These are phyloP conservation scores for Bothrops jararaca DNA, from an alignment of 2,113 vertebrate genomes.

Conservation along the genomic window DNA sequence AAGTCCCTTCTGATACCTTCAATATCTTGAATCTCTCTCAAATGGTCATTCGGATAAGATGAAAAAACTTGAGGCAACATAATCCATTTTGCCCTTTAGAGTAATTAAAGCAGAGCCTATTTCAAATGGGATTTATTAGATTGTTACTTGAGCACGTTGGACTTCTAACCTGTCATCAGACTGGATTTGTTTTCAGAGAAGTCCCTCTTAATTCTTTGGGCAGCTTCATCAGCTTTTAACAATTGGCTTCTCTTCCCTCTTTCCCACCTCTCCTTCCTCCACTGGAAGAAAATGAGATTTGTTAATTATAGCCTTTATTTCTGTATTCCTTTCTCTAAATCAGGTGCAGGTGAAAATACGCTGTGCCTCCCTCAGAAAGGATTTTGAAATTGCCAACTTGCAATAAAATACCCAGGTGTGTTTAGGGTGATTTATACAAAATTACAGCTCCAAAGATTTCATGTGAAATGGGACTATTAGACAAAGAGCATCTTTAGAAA, in stretches of 20 bases:
- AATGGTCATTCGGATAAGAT: background rate
- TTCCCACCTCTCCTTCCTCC: background rate
- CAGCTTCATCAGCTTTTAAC: background rate
- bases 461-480: background rate
- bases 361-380: background rate
- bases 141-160: constrained; percentile 17
- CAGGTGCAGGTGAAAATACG: background rate
- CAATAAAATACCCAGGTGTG: background rate
- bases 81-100: constrained; percentile 8
- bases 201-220: background rate
- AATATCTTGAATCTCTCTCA: background rate
- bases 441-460: background rate
- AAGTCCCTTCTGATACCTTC: background rate
- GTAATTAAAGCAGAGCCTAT: constrained; percentile 17
- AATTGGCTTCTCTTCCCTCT: background rate
- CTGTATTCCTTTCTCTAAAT: background rate
- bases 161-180: constrained; percentile 9
- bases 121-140: constrained; percentile 6
- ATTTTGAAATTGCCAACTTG: background rate
- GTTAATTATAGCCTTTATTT: background rate
- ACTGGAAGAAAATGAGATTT: background rate
- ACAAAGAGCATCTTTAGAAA: background rate
- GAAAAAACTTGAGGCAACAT: background rate
- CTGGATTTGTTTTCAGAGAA: constrained; percentile 2
- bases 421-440: background rate